These are phyloP conservation scores for Meiosimyza decipiens DNA, from an alignment of 2,888 invertebrate genomes.

Conservation along the genomic window DNA sequence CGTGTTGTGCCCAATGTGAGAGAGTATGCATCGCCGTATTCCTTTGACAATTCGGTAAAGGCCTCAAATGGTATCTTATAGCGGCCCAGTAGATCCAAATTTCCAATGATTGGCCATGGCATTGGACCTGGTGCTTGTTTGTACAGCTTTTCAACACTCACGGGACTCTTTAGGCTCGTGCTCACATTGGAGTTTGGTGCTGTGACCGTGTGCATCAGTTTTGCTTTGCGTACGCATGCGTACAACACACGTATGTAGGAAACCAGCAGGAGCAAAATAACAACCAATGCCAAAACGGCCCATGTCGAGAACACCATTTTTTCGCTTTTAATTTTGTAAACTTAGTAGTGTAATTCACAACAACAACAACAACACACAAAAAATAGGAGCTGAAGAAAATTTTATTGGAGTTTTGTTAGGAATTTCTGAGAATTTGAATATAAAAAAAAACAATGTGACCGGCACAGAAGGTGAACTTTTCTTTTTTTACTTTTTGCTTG, in stretches of 20 bases:
- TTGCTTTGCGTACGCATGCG: constrained; percentile 40
- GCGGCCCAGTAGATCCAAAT: constrained; percentile 74
- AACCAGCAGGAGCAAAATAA: constrained; percentile 28
- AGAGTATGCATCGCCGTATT: constrained; percentile 79
- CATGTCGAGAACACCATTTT: constrained; percentile 20
- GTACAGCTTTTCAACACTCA: constrained; percentile 39
- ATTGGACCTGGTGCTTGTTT: constrained; percentile 74
- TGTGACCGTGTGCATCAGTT: constrained; percentile 7
- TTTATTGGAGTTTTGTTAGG: no score
- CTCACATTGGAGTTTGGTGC: background rate
- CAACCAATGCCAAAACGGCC: constrained; percentile 25
- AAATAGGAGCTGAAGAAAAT: no score
- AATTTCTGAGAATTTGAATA: no score
- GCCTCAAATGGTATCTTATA: constrained; percentile 77
- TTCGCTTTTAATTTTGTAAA: no score
- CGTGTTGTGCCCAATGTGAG: constrained; percentile 75
- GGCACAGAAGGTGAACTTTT: no score
- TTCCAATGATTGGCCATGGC: constrained; percentile 78
- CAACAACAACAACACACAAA: no score
- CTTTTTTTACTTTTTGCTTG: no score
- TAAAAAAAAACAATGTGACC: no score
- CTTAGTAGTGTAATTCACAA: no score
- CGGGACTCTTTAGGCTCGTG: background rate
- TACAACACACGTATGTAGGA: constrained; percentile 39
- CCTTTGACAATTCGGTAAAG: constrained; percentile 75